phyloP scores from a whole-genome alignment of 2,888 invertebrate species.

The Pantelozetes paolii region DNA sequence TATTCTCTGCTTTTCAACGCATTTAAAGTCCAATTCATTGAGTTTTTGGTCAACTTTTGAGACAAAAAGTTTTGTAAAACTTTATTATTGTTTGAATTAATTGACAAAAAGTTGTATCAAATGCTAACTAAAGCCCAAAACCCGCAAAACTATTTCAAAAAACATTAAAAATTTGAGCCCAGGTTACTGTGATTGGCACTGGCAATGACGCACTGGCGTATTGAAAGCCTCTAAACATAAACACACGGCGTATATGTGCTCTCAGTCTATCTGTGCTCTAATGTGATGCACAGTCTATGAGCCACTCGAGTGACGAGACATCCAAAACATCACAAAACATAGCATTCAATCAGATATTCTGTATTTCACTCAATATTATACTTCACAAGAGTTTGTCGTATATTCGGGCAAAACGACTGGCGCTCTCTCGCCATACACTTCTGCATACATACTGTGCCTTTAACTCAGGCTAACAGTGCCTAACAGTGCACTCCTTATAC shows the following conservation, averaged over 20 bases:
- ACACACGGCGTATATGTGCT: neutral
- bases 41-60: neutral
- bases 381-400: neutral
- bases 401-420: neutral
- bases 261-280: neutral
- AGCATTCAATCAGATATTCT: neutral
- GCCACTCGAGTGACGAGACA: constrained; percentile 14
- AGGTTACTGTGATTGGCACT: neutral
- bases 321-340: neutral
- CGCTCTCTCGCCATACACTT: neutral
- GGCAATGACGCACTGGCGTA: constrained; percentile 19
- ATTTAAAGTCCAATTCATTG: neutral
- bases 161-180: neutral
- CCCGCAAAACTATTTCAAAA: neutral
- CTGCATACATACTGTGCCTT: neutral
- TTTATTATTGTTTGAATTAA: neutral
- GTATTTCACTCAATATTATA: neutral
- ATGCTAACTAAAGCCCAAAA: neutral
- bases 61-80: neutral
- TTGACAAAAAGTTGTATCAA: too few relatives aligned
- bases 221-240: neutral
- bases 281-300: constrained; percentile 7
- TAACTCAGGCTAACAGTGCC: neutral
- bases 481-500: neutral
- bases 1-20: neutral